Evolutionary conservation across 2,797 vertebrate genomes (phyloP).

Genomic region (Paratrypauchen microcephalus): DNA sequence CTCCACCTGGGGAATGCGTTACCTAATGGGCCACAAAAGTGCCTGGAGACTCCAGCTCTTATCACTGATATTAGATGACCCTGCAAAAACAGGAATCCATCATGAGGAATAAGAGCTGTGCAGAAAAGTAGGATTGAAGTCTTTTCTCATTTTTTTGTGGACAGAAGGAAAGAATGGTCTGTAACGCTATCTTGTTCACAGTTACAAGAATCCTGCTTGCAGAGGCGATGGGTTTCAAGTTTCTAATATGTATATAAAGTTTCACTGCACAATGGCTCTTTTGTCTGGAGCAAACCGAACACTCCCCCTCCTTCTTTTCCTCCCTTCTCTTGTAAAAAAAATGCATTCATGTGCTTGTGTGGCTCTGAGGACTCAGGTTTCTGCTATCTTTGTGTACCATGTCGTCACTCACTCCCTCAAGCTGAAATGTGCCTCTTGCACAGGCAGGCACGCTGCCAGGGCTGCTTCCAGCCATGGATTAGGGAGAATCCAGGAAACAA

Average conservation of each 20-base stretch:
- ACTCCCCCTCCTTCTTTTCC: conserved; percentile 72
- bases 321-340: conserved; percentile 77
- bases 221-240: conserved; percentile 80
- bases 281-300: conserved; percentile 82
- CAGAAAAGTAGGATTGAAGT: conserved; percentile 72
- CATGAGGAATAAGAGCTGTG: conserved; percentile 70
- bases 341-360: conserved; percentile 83
- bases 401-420: conserved; percentile 80
- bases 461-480: conserved; percentile 82
- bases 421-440: conserved; percentile 80
- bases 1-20: conserved; percentile 74
- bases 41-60: conserved; percentile 69
- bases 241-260: conserved; percentile 90
- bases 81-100: conserved; percentile 66
- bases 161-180: conserved; percentile 74
- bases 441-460: conserved; percentile 74
- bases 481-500: conserved; percentile 79
- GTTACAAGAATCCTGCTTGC: conserved; percentile 84
- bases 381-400: conserved; percentile 84
- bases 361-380: conserved; percentile 81
- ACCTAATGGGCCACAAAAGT: conserved; percentile 75
- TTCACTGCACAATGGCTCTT: conserved; percentile 84
- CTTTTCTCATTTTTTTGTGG: conserved; percentile 64
- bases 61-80: conserved; percentile 78
- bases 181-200: conserved; percentile 87